Evolutionary conservation across 2,888 invertebrate species (phyloP), one percentile per base, ranked within the genome.

Genomic region (Tachystola acroxantha): DNA sequence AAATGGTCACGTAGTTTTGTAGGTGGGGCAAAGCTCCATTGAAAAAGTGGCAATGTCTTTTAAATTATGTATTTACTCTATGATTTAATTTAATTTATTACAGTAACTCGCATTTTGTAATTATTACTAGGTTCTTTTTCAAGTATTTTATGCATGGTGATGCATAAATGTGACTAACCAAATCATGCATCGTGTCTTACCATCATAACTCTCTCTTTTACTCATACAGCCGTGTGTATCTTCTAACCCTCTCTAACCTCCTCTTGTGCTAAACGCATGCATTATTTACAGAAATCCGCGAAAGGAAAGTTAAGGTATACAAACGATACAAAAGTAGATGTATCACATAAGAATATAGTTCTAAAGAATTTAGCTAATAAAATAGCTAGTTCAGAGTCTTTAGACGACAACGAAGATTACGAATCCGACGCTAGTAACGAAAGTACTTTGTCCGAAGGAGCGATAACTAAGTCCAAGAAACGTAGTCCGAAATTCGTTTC

Each of bases 401-500:
- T 84, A 10, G 75, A 79, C 10, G 76, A 62, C 6, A 45, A 53
- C 9, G 50, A 66, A 2, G 82, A 82, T 32, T 80, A 74, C 33
- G 82, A 81, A 13, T 84, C 85, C 0, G 86, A 86, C 14, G 69
- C 62, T 0, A 86, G 85, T 37, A 79, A 82, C 30, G 84, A 84
- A 34, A 85, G 85, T 40, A 85, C 86, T 0, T 16, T 81, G n/a
- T 86, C 86, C 0, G 86, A 86, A 12, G 79, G 85, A 0, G 82
- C 81, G 1, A 46, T 82, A 10, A 77, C 64, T 14, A 63, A 52
- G 45, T 74, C 80, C 0, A 57, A 61, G 20, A 85, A 79, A 57
- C 36, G 59, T 2, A 87, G 87, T 37, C 87, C 87, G 0, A 88
- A 86, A 50, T 88, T 87, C 50, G 85, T 80, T 0, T 87, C 87